Conservation (phyloP, 2,888 invertebrate species). For the Cheiracanthium punctorium region DNA sequence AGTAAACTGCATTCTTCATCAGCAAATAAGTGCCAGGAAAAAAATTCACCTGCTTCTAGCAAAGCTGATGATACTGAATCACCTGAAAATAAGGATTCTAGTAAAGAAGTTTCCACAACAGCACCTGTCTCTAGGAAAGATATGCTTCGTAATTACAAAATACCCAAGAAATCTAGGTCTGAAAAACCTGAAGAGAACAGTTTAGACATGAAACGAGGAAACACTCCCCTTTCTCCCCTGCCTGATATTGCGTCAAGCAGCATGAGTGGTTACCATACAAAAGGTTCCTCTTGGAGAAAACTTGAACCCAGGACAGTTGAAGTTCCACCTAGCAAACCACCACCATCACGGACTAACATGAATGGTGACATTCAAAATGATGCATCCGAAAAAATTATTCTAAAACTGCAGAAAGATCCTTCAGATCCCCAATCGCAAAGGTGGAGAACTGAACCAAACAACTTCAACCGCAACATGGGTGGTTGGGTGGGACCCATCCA, state of each 20-base stretch:
- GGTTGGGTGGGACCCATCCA: constrained; percentile 17
- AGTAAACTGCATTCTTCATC: constrained; percentile 49
- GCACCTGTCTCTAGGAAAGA: constrained; percentile 26
- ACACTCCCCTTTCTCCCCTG: constrained; percentile 59
- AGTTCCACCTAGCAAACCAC: not conserved
- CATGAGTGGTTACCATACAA: constrained; percentile 25
- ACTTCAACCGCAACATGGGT: not conserved
- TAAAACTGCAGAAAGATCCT: constrained; percentile 47
- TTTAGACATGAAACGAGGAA: constrained; percentile 56
- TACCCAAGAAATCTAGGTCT: constrained; percentile 60
- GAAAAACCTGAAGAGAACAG: constrained; percentile 46
- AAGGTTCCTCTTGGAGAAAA: constrained; percentile 41
- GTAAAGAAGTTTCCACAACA: not conserved
- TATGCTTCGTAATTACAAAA: constrained; percentile 57
- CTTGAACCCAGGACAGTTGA: constrained; percentile 35
- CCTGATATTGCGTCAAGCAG: constrained; percentile 40
- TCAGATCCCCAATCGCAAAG: constrained; percentile 46
- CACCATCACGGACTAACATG: not conserved
- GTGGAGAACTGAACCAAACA: constrained; percentile 44
- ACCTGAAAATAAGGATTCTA: constrained; percentile 12
- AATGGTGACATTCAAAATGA: constrained; percentile 23
- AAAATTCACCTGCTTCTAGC: not conserved
- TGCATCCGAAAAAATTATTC: constrained; percentile 35
- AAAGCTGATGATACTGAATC: not conserved
- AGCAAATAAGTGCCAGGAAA: constrained; percentile 49